Evolutionary conservation across 2,888 invertebrate species (phyloP), one percentile per base, ranked within the genome.

Genomic region (Nomada ruficornis): DNA sequence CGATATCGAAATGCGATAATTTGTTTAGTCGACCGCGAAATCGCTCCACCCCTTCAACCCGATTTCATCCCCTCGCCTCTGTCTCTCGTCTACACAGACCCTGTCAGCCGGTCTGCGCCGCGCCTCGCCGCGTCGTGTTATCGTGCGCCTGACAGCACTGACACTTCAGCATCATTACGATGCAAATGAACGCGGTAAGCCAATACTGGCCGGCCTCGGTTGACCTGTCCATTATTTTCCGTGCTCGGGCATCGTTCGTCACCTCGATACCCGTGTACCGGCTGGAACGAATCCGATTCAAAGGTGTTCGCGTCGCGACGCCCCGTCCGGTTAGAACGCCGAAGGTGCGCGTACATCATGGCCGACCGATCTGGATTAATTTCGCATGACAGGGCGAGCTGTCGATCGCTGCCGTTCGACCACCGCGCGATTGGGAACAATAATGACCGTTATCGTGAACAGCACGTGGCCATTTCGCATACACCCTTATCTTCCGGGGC

Each of bases 1-100:
- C 86, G 90, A 90, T 90, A 90, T 90, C 90, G 89, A 90, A 90
- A 90, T 88, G 89, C 90, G 89, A 89, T 90, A 89, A 90, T 90
- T 90, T 87, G 88, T 89, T 89, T 90, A 89, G 86, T 81, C 85
- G 80, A 86, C 86, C 90, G 80, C 80, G 82, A 83, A 86, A 88
- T 86, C 86, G 71, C 71, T 77, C 75, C 67, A 55, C 65, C 36
- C 70, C 77, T 59, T n/a, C 63, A 42, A 42, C 23, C 62, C 59
- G 26, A 18, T 54, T n/a, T 59, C 54, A 52, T 60, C 75, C 64
- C n/a, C 72, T 47, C 65, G 23, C 29, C 77, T 65, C 71, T 44
- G 57, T 70, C 26, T 20, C 67, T 50, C 52, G 62, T 64, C 74
- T 55, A 70, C 63, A 44, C 60, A 18, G 63, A 47, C 26, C 62